A percentile compares a stretch with the other conserved stretches of the same genome.
phyloP scores from a whole-genome alignment of 2,113 vertebrate species.

The Leptosomus discolor region DNA sequence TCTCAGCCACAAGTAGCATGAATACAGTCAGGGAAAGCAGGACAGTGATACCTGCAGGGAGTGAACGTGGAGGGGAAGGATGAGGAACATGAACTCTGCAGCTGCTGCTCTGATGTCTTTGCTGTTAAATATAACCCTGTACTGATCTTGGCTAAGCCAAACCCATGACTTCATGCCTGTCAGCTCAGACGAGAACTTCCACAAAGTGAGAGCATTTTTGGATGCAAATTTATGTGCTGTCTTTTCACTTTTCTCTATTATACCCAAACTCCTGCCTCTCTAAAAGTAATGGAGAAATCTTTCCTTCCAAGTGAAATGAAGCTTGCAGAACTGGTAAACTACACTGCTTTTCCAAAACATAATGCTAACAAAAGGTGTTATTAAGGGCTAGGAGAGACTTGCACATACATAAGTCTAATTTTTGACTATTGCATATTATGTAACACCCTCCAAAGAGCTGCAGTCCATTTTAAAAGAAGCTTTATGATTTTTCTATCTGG shows the following conservation, averaged over 20 bases:
- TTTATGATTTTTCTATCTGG: background rate
- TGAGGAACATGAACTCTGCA: background rate
- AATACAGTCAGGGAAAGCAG: conserved; percentile 91
- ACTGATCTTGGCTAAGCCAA: background rate
- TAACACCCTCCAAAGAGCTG: background rate
- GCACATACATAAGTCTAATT: background rate
- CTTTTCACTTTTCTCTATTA: background rate
- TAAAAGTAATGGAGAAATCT: background rate
- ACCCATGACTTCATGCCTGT: background rate
- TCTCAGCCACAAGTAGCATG: conserved; percentile 91
- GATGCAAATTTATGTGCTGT: background rate
- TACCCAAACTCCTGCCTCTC: background rate
- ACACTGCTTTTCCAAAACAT: background rate
- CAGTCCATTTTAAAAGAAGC: background rate
- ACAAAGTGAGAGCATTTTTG: background rate
- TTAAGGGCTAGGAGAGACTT: background rate
- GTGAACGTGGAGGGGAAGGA: background rate
- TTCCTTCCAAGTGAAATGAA: background rate
- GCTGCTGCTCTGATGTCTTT: background rate
- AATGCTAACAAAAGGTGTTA: background rate
- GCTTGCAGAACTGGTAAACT: background rate
- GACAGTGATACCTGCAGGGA: conserved; percentile 84
- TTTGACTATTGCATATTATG: background rate
- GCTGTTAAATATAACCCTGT: background rate
- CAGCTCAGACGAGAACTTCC: background rate